Conservation (phyloP, 2,113 vertebrate genomes). For the Siniperca knerii region DNA sequence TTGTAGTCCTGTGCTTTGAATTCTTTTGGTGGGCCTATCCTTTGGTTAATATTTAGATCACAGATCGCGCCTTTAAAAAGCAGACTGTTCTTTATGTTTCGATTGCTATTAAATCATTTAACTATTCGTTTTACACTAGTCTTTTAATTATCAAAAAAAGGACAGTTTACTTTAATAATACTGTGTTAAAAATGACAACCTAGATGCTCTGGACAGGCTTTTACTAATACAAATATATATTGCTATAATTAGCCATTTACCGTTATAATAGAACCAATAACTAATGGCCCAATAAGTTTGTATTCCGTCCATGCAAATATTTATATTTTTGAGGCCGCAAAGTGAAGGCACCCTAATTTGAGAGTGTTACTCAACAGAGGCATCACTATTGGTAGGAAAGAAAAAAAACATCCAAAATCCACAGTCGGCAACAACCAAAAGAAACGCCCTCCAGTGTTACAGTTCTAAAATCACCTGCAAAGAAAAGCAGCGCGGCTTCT, state of each 20-base stretch:
- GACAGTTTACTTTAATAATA: no score
- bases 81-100: not conserved
- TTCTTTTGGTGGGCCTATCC: no score
- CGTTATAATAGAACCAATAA: not conserved
- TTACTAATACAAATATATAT: slow-evolving; percentile 4
- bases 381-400: not conserved
- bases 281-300: not conserved
- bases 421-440: slow-evolving; percentile 20
- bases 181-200: no score
- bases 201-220: no score
- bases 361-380: not conserved
- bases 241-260: not conserved
- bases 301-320: not conserved
- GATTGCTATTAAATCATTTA: not conserved
- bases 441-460: slow-evolving; percentile 5
- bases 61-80: no score
- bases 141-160: no score
- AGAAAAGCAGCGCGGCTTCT: slow-evolving; percentile 36
- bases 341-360: not conserved
- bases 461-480: slow-evolving; percentile 44
- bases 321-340: not conserved
- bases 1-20: not conserved
- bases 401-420: not conserved
- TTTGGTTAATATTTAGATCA: not conserved
- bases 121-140: no score